Percentiles rank a stretch among this genome's conserved stretches.
Conservation (phyloP, 2,888 invertebrate genomes). For the Harmothoe impar region DNA sequence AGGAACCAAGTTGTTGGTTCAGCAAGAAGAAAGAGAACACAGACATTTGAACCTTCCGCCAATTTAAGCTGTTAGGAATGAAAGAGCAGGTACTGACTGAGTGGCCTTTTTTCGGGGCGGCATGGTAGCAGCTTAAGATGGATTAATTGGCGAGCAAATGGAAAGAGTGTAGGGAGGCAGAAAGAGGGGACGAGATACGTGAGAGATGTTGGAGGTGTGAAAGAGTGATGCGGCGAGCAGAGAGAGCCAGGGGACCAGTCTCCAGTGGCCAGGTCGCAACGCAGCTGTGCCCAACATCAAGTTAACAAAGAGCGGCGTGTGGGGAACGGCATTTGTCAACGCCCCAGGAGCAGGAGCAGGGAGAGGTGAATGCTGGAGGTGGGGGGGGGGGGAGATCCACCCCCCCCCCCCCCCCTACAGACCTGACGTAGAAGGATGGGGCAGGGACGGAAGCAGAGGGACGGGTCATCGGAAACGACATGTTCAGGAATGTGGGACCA, state of each 20-base stretch:
- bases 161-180: neutral
- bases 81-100: no score
- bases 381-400: neutral
- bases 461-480: neutral
- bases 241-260: neutral
- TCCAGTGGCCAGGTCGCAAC: slow-evolving; percentile 10
- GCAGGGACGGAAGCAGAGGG: neutral
- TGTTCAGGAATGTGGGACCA: neutral
- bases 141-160: no score
- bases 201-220: neutral
- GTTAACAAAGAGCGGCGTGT: slow-evolving; percentile 34
- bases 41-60: no score
- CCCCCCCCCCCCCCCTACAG: neutral
- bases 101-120: no score
- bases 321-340: slow-evolving; percentile 15
- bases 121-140: no score
- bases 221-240: neutral
- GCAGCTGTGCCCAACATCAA: slow-evolving; percentile 37
- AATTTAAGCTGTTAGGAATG: no score
- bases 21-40: no score
- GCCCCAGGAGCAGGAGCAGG: neutral
- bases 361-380: no score
- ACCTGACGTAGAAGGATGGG: neutral
- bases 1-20: no score
- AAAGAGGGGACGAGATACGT: neutral